Percentiles rank a stretch among this genome's conserved stretches.
phyloP scores from a whole-genome alignment of 2,888 invertebrate species.

The Furcula furcula region DNA sequence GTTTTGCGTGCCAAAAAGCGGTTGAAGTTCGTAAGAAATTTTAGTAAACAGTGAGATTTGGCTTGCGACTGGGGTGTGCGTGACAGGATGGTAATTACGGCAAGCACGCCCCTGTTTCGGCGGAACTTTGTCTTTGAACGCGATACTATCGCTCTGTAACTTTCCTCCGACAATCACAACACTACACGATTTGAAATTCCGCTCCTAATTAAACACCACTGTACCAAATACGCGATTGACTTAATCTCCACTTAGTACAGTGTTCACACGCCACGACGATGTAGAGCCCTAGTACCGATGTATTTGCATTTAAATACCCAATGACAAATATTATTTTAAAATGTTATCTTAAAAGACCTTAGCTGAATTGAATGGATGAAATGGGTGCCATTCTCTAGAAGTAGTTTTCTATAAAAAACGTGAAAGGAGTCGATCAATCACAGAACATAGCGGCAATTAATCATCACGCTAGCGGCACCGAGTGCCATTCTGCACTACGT shows the following conservation, averaged over 20 bases:
- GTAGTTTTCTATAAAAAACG: conserved; percentile 35
- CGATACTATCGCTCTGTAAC: conserved; percentile 57
- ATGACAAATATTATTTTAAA: conserved; percentile 72
- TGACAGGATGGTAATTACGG: conserved; percentile 66
- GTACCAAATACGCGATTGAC: conserved; percentile 36
- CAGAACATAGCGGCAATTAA: conserved; percentile 60
- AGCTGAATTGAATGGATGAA: conserved; percentile 47
- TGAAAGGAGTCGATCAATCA: conserved; percentile 68
- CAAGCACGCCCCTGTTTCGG: conserved; percentile 61
- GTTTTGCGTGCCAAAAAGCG: conserved; percentile 71
- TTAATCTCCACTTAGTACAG: conserved; percentile 34
- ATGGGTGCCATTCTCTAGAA: conserved; percentile 35
- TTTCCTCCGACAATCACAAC: conserved; percentile 45
- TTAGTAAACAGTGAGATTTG: conserved; percentile 65
- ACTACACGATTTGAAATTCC: conserved; percentile 51
- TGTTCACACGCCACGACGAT: conserved; percentile 55
- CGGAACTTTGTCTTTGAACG: conserved; percentile 47
- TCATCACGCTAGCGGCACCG: conserved; percentile 55
- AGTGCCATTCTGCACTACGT: conserved; percentile 39
- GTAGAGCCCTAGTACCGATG: too few relatives aligned
- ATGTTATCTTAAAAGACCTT: conserved; percentile 47
- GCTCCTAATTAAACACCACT: conserved; percentile 63
- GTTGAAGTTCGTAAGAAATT: conserved; percentile 63
- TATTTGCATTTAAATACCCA: conserved; percentile 52
- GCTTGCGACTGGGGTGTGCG: conserved; percentile 46